phyloP scores from a whole-genome alignment of 1,140 invertebrate genomes.

The Drosophila murphyi region DNA sequence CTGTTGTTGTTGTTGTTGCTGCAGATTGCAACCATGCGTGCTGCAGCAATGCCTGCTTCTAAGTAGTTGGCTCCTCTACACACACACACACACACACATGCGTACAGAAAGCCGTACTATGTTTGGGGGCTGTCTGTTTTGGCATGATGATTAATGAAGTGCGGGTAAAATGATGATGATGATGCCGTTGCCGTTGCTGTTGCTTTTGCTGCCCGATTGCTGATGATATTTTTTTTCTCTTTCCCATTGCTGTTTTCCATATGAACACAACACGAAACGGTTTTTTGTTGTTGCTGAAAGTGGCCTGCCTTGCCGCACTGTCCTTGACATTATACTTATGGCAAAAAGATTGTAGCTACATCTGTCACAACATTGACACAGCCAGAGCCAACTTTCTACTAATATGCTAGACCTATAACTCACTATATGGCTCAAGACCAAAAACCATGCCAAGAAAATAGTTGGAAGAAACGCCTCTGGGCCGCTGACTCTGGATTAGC shows the following conservation, averaged over 20 bases:
- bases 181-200: conserved; percentile 42
- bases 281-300: conserved; percentile 27
- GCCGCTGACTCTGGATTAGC: conserved; percentile 32
- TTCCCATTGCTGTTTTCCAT: conserved; percentile 24
- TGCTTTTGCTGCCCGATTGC: conserved; percentile 32
- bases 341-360: conserved; percentile 12
- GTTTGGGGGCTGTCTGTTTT: conserved; percentile 53
- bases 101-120: not conserved
- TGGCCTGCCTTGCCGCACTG: conserved; percentile 6
- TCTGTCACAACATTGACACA: conserved; percentile 68
- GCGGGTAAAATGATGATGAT: conserved; percentile 55
- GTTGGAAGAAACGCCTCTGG: conserved; percentile 18
- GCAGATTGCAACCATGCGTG: conserved; percentile 50
- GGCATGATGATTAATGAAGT: conserved; percentile 83
- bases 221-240: conserved; percentile 44
- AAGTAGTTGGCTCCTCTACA: conserved; percentile 21
- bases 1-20: conserved; percentile 11
- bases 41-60: conserved; percentile 20
- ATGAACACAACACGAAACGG: conserved; percentile 31
- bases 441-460: conserved; percentile 2
- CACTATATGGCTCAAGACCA: conserved; percentile 10
- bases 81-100: not conserved
- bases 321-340: conserved; percentile 35
- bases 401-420: conserved; percentile 26
- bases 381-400: conserved; percentile 35